Percentiles rank a stretch among this genome's conserved stretches.
Conservation (phyloP, 2,888 invertebrate species). For the Isoperla grammatica region DNA sequence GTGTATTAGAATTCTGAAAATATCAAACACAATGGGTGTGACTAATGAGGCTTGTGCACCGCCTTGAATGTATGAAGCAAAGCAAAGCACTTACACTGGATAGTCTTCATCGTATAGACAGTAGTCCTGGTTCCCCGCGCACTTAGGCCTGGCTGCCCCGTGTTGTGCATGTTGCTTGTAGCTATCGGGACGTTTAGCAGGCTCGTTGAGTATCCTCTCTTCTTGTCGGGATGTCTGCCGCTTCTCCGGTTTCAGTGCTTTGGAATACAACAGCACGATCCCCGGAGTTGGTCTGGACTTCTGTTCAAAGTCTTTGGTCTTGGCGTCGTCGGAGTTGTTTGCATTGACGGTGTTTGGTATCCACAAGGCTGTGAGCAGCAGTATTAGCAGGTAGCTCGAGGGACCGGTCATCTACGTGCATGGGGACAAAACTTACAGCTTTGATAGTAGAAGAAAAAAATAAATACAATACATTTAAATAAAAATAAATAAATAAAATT, state of each 20-base stretch:
- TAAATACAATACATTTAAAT: no score
- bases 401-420: no score
- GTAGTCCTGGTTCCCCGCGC: constrained; percentile 33
- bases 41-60: no score
- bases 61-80: no score
- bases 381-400: no score
- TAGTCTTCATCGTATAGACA: constrained; percentile 37
- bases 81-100: constrained; percentile 37
- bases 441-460: no score
- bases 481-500: no score
- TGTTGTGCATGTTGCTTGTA: constrained; percentile 22
- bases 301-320: neutral
- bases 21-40: no score
- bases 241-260: constrained; percentile 28
- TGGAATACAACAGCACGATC: constrained; percentile 30
- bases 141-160: constrained; percentile 31
- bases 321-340: constrained; percentile 1
- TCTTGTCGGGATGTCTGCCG: constrained; percentile 13
- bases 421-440: no score
- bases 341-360: neutral
- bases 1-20: no score
- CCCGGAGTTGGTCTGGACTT: constrained; percentile 12
- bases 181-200: neutral
- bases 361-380: neutral
- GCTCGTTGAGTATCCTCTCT: constrained; percentile 4